A percentile compares a stretch with the other conserved stretches of the same genome.
Conservation (phyloP, 2,797 vertebrate species). For the Limosa lapponica region DNA sequence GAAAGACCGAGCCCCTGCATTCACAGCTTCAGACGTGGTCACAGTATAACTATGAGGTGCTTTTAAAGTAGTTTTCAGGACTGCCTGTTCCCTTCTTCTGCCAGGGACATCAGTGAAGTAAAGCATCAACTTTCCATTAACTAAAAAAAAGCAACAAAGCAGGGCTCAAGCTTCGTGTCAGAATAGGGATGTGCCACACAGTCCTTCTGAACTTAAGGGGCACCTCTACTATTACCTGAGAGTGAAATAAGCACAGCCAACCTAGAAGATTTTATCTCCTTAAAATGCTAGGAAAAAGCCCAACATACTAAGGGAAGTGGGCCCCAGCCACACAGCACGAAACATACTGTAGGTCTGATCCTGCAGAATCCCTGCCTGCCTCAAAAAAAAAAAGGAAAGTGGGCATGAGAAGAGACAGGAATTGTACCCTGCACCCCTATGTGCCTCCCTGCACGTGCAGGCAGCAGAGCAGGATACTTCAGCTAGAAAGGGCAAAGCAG, state of each 20-base stretch:
- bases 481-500: not conserved
- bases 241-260: not conserved
- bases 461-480: not conserved
- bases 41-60: not conserved
- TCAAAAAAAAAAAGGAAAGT: not conserved
- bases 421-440: rapidly evolving
- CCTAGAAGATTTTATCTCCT: not conserved
- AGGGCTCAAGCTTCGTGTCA: not conserved
- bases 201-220: not conserved
- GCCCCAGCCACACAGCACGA: not conserved
- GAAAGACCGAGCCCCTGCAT: not conserved
- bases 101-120: not conserved
- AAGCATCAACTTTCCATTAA: not conserved
- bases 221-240: not conserved
- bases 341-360: not conserved
- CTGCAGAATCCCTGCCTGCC: not conserved
- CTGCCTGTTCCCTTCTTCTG: not conserved
- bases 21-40: not conserved
- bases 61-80: not conserved
- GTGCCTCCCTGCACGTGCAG: not conserved
- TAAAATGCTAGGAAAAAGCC: not conserved
- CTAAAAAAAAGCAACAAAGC: not conserved
- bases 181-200: not conserved
- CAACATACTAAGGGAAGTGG: not conserved
- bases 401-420: not conserved